Evolutionary conservation across 2,888 invertebrate species (phyloP).

Genomic region (Dyspetes luteomarginatus): DNA sequence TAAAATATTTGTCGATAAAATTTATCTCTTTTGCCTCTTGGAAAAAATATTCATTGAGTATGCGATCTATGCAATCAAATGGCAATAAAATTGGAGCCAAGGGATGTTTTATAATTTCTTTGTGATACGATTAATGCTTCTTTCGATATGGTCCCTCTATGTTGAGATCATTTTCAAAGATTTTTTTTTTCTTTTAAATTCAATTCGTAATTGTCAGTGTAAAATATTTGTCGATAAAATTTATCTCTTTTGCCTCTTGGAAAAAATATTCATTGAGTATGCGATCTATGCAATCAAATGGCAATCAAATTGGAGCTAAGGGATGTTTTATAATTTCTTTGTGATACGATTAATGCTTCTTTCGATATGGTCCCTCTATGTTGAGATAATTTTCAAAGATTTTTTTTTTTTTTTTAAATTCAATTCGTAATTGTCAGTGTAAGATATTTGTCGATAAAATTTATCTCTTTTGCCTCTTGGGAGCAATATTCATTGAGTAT

Average conservation of each 20-base stretch:
- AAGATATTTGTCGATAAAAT: neutral
- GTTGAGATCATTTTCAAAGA: neutral
- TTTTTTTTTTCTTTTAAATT: neutral
- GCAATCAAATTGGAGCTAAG: conserved; percentile 92
- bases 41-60: conserved; percentile 15
- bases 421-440: neutral
- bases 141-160: neutral
- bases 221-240: neutral
- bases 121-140: neutral
- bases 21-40: neutral
- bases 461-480: neutral
- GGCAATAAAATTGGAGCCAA: conserved; percentile 98
- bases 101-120: conserved; percentile 83
- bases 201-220: neutral
- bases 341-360: neutral
- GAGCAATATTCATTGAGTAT: conserved; percentile 13
- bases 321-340: conserved; percentile 82
- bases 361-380: neutral
- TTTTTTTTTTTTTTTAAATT: neutral
- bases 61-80: conserved; percentile 61
- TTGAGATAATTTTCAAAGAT: neutral
- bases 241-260: neutral
- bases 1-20: neutral
- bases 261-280: conserved; percentile 14
- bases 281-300: neutral